Conservation (phyloP, 2,888 invertebrate genomes). For the Aspidiotus rigidus region DNA sequence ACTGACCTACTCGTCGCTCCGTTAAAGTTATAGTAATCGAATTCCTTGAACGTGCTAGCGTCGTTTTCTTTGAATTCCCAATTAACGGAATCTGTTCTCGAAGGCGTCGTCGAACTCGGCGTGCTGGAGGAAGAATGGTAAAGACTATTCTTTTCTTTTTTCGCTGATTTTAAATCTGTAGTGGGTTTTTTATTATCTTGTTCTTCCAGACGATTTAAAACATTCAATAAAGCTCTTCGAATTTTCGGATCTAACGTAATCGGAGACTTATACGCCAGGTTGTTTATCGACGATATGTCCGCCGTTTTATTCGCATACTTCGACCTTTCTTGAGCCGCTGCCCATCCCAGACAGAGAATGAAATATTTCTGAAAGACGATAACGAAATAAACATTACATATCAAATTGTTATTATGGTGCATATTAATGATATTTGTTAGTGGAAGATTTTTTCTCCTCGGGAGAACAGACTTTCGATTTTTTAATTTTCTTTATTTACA, state of each 20-base stretch:
- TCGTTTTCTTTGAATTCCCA: slow-evolving; percentile 27
- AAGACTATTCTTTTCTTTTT: background rate
- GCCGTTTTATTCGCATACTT: slow-evolving; percentile 22
- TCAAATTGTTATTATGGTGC: too few species aligned
- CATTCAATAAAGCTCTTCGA: slow-evolving; percentile 63
- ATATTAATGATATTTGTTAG: too few species aligned
- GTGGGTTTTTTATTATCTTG: slow-evolving; percentile 43
- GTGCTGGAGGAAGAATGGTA: too few species aligned
- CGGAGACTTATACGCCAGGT: slow-evolving; percentile 43
- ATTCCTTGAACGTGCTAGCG: slow-evolving; percentile 7
- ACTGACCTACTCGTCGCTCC: background rate
- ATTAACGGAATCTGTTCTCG: slow-evolving; percentile 12
- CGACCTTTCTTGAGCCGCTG: background rate
- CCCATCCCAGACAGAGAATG: too few species aligned
- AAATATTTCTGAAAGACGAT: too few species aligned
- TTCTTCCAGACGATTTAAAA: slow-evolving; percentile 64
- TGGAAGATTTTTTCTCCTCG: too few species aligned
- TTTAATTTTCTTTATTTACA: too few species aligned
- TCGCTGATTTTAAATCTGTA: slow-evolving; percentile 6
- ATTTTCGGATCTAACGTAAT: slow-evolving; percentile 63
- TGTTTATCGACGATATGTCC: slow-evolving; percentile 36
- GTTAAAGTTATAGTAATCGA: slow-evolving; percentile 16
- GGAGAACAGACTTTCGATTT: too few species aligned
- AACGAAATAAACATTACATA: too few species aligned
- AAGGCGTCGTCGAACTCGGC: slow-evolving; percentile 2